Base-by-base conservation (phyloP, 2,888 invertebrate species). In the Chironomus riparius region DNA sequence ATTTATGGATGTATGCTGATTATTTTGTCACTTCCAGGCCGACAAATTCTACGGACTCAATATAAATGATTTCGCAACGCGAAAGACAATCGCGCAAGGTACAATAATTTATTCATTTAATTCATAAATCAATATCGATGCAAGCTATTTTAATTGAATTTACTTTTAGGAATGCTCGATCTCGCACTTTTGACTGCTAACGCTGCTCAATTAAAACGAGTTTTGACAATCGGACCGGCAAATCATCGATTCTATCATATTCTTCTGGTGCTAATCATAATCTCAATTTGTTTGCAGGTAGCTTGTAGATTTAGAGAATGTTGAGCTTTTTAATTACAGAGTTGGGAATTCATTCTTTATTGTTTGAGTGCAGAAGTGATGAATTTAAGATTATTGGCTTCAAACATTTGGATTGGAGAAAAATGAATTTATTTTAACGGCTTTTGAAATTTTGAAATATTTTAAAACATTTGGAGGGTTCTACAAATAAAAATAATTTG, bases 181-280 rank as follows among this genome's bases (percentile, higher is more conserved):
- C 38, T 74, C 3, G 74, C 74, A n/a, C 22, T 73, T n/a, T 47
- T 74, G 21, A 68, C 74, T n/a, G 74, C 74, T n/a, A 74, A 74
- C 12, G 74, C 74, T 7, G 74, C 74, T 47, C 74, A 74, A 47
- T 47, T 74, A 13, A 74, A 74, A 47, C 47, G 74, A 74, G 28
- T 74, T 12, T 5, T 74, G 68, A 47, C 74, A 47, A 47, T 68
- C 6, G 74, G 74, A 68, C 65, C 65, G 2, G 13, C 47, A n/a
- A 22, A 15, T 21, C 28, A 74, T 18, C 22, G 22, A 10, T 68
- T 68, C 15, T 74, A 74, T 68, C 18, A 65, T 21, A n/a, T 74
- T 15, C 74, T 74, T 6, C 2, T 74, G 47, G 61, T 61, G 15
- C 47, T 74, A 4, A 74, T 74, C 22, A 47, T 47, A n/a, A 68